phyloP scores from a whole-genome alignment of 1,140 invertebrate genomes.

The Grapholita molesta region DNA sequence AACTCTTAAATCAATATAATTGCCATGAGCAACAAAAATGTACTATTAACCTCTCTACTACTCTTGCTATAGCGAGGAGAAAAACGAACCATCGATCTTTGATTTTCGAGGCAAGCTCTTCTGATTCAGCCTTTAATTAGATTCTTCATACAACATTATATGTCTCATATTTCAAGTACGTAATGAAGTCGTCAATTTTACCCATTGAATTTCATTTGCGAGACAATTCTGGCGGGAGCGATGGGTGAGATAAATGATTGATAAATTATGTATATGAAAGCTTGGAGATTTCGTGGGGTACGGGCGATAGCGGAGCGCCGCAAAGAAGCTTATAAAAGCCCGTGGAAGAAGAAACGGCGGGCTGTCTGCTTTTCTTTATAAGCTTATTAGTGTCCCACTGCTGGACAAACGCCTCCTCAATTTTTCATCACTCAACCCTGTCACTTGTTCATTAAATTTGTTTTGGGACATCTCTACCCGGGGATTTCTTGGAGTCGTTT shows the following conservation, averaged over 20 bases:
- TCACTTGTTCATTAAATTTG: no score
- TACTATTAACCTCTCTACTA: no score
- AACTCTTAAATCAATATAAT: no score
- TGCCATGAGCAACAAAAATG: no score
- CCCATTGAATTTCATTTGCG: conserved; percentile 6
- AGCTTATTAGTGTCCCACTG: no score
- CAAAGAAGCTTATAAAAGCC: not conserved
- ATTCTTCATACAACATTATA: not conserved
- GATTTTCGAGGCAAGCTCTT: no score
- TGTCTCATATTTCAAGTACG: not conserved
- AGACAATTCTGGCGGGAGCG: not conserved
- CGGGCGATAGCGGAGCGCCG: not conserved
- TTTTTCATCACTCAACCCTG: no score
- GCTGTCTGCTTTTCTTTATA: not conserved
- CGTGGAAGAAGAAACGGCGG: not conserved
- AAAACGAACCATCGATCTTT: no score
- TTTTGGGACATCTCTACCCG: no score
- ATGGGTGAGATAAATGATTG: conserved; percentile 39
- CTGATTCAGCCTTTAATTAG: not conserved
- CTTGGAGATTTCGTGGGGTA: not conserved
- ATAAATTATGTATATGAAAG: conserved; percentile 42
- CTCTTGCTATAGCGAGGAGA: no score
- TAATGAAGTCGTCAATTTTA: conserved; percentile 9
- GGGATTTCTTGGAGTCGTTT: no score
- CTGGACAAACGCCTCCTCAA: no score